Base-by-base conservation (phyloP, 2,888 invertebrate genomes). In the Parthenolecanium corni region DNA sequence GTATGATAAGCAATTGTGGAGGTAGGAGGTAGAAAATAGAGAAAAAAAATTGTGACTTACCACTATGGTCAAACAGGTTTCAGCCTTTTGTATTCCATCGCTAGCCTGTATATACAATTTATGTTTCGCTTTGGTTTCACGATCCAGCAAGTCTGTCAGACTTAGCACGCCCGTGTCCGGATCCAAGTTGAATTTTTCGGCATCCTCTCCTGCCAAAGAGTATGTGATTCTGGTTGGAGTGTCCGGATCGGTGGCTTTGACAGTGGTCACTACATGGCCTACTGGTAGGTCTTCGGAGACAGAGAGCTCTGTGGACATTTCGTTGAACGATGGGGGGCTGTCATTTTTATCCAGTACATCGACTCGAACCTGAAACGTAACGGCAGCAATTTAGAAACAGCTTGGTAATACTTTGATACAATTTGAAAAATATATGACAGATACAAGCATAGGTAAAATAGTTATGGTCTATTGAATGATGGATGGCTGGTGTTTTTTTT, bases 321-420 rank as follows among this genome's bases (percentile, higher is more conserved):
- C 82, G 69, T 82, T 82, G 78, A 91, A 90, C 62, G 84, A 82
- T 3, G 95, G 95, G n/a, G 93, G 91, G 71, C 89, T 91, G 78
- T 95, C 95, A 74, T 95, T 95, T 75, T 86, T 87, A 76, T 95
- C 95, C 73, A 88, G 74, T 58, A 94, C 85, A 64, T 82, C 83
- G 68, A 94, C 83, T 74, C 82, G 82, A 69, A 92, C 86, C 92
- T 93, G 83, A 23, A 81, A 82, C 69, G 68, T 72, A 61, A 65
- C 36, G 21, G 16, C 23, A 31, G 9, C 31, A 31, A 6, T 31
- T 31, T 9, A 31, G 31, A 31, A 31, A 9, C 53, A 23, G 12
- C 12, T 61, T 51, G 38, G 14, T 42, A 36, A 38, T 5, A 46
- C 46, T 18, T 46, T 46, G 20, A 52, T 52, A 23, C 23, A 21